Base-by-base conservation (phyloP, 2,888 invertebrate species). In the Macrosiphum euphorbiae region DNA sequence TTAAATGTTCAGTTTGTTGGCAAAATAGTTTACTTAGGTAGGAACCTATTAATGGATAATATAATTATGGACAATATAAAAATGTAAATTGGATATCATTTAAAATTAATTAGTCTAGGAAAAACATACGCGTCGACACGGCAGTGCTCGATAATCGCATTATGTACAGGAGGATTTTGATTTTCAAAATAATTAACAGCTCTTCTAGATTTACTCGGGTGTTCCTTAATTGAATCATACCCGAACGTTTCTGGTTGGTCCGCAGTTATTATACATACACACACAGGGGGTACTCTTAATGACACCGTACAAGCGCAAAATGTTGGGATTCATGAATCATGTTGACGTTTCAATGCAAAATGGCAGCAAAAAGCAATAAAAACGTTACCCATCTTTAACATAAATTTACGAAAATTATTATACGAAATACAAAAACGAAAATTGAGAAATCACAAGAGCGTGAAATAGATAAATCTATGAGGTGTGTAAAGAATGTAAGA, bases 181-280 rank as follows among this genome's bases (percentile, higher is more conserved):
- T 93, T 58, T 89, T 47, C 92, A 58, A 93, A 93, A 89, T 93
- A 93, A 93, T 93, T 93, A 93, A 93, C 88, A 93, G 88, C 92
- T 84, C 88, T 88, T 92, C 92, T 78, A 78, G 52, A 89, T 93
- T 93, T 93, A 89, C 92, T 84, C 89, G 28, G 88, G 67, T 47
- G 88, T 47, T 93, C 28, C 89, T 89, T 93, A 93, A 93, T 93
- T 93, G 89, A 93, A 93, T 89, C 50, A 89, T 85, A 93, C 78
- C 84, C 58, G n/a, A 55, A 89, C 84, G 47, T 52, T 78, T 93
- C 41, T 88, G 67, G n/a, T 24, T 85, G 47, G 67, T 28, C 44
- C 44, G 44, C 8, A 26, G 13, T 26, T n/a, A 41, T 67, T n/a
- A 88, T 67, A 88, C 50, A 13, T 67, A 88, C 50, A 13, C 50